Conservation (phyloP, 2,113 vertebrate species). For the Oryctolagus cuniculus region mOryCun1.1 NC_091443.1:45109501-45110000, state of each 20-base stretch:
- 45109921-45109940: conserved; percentile 62
- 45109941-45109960: background rate
- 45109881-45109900: conserved; percentile 68
- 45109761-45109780: conserved; percentile 68
- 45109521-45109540: conserved; percentile 77
- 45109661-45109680: conserved; percentile 75
- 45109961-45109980: conserved; percentile 63
- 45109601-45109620: conserved; percentile 81
- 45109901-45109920: conserved; percentile 62
- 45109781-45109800: conserved; percentile 74
- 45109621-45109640: conserved; percentile 79
- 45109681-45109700: conserved; percentile 74
- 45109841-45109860: conserved; percentile 70
- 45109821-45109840: conserved; percentile 72
- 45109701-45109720: conserved; percentile 60
- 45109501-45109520: conserved; percentile 82
- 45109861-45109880: conserved; percentile 67
- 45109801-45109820: conserved; percentile 18
- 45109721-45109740: conserved; percentile 56
- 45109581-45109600: conserved; percentile 83
- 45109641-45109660: conserved; percentile 56
- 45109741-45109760: conserved; percentile 67
- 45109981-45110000: background rate
- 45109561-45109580: conserved; percentile 78
- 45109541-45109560: conserved; percentile 79